A percentile compares a stretch with the other conserved stretches of the same genome.
Conservation (phyloP, 2,797 vertebrate species). For the Clarias fuscus region DNA sequence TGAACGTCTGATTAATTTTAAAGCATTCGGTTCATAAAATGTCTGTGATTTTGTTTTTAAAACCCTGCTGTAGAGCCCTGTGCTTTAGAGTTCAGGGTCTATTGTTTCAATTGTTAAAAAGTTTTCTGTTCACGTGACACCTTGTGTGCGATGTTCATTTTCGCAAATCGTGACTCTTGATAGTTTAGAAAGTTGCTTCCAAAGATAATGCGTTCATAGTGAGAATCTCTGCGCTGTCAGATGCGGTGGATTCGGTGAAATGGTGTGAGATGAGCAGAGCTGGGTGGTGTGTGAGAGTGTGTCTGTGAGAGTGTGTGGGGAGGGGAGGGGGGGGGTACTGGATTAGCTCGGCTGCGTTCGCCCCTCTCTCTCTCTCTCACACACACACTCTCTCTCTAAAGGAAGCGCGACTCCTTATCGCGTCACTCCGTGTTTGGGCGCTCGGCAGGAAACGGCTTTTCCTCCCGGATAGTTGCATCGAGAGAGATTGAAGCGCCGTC, state of each 20-base stretch:
- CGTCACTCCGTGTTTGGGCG: constrained; percentile 77
- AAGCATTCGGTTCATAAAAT: not conserved
- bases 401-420: constrained; percentile 79
- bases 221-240: constrained; percentile 27
- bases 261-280: constrained; percentile 7
- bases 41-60: not conserved
- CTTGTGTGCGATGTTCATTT: not conserved
- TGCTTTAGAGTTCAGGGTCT: not conserved
- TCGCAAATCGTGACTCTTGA: not conserved
- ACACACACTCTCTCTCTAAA: constrained; percentile 51
- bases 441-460: constrained; percentile 81
- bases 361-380: not conserved
- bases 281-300: not conserved
- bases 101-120: not conserved
- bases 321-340: not conserved
- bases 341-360: not conserved
- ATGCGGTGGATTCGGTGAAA: not conserved
- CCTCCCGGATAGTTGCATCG: constrained; percentile 76
- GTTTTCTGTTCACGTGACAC: not conserved
- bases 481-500: constrained; percentile 67
- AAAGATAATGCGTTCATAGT: not conserved
- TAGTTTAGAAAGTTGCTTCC: not conserved
- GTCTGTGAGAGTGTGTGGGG: not conserved
- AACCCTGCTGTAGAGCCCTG: not conserved
- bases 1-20: not conserved